Conservation (phyloP, 2,888 invertebrate species). For the Ormyrus thymus region DNA sequence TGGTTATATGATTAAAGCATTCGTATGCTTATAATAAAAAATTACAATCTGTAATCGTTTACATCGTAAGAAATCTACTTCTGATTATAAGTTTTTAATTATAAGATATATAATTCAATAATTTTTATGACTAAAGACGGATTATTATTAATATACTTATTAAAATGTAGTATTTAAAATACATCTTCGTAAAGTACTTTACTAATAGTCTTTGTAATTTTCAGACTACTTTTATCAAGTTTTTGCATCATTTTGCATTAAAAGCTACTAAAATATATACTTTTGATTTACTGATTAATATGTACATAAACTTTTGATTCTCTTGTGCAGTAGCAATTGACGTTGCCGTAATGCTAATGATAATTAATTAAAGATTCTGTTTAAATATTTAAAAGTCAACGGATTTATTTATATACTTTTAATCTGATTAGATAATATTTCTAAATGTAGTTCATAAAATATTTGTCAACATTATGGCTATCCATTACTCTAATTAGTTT, state of each 20-base stretch:
- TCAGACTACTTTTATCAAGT: background rate
- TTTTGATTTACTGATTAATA: conserved; percentile 28
- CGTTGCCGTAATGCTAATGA: background rate
- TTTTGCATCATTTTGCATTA: background rate
- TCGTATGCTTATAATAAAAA: background rate
- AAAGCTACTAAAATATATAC: conserved; percentile 30
- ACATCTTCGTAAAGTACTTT: conserved; percentile 18
- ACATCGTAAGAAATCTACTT: background rate
- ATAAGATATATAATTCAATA: conserved; percentile 2
- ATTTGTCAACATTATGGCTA: background rate
- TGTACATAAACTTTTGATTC: conserved; percentile 36
- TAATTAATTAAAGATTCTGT: background rate
- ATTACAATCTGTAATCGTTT: conserved; percentile 1
- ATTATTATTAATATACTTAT: conserved; percentile 9
- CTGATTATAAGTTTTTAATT: conserved; percentile 21
- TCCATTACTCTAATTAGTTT: conserved; percentile 7
- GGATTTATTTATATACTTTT: conserved; percentile 11
- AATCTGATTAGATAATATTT: conserved; percentile 11
- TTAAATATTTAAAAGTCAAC: background rate
- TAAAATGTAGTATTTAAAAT: conserved; percentile 10
- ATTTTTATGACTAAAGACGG: background rate
- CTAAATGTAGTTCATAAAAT: conserved; percentile 22
- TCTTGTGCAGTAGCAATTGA: conserved; percentile 11
- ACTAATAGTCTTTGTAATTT: background rate
- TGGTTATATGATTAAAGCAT: background rate